phyloP scores from a whole-genome alignment of 2,797 vertebrate genomes.

The Poeciliopsis turneri region DNA sequence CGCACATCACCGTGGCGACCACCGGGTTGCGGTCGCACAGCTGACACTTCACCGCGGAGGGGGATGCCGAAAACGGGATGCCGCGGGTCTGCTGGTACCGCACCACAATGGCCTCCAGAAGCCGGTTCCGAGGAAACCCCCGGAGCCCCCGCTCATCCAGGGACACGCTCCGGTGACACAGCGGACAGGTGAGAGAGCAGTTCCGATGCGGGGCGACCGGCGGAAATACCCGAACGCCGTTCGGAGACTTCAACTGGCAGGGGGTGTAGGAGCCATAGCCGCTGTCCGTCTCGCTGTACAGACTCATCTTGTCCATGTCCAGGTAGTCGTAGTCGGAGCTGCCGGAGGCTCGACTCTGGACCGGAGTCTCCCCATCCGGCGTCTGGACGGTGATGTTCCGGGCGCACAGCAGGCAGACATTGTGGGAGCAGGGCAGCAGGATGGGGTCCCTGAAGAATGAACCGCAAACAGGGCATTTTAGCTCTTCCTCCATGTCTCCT shows the following conservation, averaged over 20 bases:
- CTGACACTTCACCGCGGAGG: slow-evolving; percentile 86
- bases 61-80: slow-evolving; percentile 16
- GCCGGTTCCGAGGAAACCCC: slow-evolving; percentile 93
- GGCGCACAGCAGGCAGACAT: slow-evolving; percentile 92
- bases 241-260: slow-evolving; percentile 92
- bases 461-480: slow-evolving; percentile 97
- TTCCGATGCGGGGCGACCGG: slow-evolving; percentile 81
- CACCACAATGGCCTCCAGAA: slow-evolving; percentile 92
- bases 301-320: slow-evolving; percentile 95
- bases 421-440: slow-evolving; percentile 95
- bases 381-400: slow-evolving; percentile 95
- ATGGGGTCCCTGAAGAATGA: slow-evolving; percentile 93
- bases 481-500: slow-evolving; percentile 93
- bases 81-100: slow-evolving; percentile 88
- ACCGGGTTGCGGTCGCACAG: slow-evolving; percentile 93
- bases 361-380: slow-evolving; percentile 89
- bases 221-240: slow-evolving; percentile 92
- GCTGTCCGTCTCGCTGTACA: slow-evolving; percentile 97
- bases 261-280: slow-evolving; percentile 97
- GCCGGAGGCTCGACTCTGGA: slow-evolving; percentile 82
- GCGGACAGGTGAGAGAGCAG: slow-evolving; percentile 95
- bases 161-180: slow-evolving; percentile 95
- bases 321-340: slow-evolving; percentile 87
- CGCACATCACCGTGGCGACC: slow-evolving; percentile 91
- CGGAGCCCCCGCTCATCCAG: slow-evolving; percentile 93